Percentiles rank a stretch among this genome's conserved stretches.
Evolutionary conservation across 2,888 invertebrate species (phyloP).

Genomic region (Eilema depressum): DNA sequence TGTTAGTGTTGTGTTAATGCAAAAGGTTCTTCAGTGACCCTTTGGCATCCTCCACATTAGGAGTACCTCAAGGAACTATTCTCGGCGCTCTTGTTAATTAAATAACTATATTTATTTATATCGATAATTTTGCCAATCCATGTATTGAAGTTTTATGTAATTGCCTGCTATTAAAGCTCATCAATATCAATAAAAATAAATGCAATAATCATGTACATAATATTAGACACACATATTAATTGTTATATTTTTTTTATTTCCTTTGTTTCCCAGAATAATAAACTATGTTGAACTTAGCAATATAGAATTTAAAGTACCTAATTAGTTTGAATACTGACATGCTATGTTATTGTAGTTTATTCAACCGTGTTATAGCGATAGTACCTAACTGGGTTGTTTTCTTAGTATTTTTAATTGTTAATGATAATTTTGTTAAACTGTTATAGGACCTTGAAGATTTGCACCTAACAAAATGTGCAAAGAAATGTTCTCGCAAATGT

Average conservation of each 20-base stretch:
- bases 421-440: background rate
- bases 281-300: too few relatives aligned
- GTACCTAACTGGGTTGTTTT: background rate
- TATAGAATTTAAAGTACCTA: too few relatives aligned
- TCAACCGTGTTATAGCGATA: background rate
- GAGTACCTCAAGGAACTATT: background rate
- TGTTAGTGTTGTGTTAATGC: background rate
- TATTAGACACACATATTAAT: too few relatives aligned
- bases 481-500: slow-evolving; percentile 57
- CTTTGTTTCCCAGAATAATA: too few relatives aligned
- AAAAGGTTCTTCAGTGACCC: background rate
- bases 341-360: rapidly evolving
- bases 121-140: too few relatives aligned
- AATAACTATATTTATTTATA: too few relatives aligned
- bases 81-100: background rate
- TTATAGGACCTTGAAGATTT: slow-evolving; percentile 83
- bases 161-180: too few relatives aligned
- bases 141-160: too few relatives aligned
- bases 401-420: background rate
- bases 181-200: too few relatives aligned
- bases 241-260: too few relatives aligned
- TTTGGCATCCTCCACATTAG: background rate
- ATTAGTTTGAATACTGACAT: too few relatives aligned
- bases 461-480: slow-evolving; percentile 62
- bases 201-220: too few relatives aligned